Percentiles rank a stretch among this genome's conserved stretches.
Conservation (phyloP, 2,888 invertebrate genomes). For the Nomada hirtipes region DNA sequence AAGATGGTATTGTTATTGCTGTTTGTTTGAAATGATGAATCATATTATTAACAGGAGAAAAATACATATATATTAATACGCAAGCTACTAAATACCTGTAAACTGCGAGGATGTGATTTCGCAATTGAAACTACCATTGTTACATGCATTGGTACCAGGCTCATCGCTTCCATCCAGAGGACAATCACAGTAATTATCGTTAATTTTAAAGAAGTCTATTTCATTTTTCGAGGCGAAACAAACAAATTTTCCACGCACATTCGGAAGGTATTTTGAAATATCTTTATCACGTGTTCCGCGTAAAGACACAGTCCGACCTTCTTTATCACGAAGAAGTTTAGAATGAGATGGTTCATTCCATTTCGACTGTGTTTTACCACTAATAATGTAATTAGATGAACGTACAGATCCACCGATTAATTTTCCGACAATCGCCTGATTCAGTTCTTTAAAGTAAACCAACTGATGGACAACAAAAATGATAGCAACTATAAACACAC, state of each 20-base stretch:
- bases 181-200: constrained; percentile 96
- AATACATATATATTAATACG: constrained; percentile 5
- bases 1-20: constrained; percentile 88
- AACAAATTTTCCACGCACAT: constrained; percentile 83
- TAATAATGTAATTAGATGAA: constrained; percentile 41
- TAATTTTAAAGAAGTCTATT: constrained; percentile 87
- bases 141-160: constrained; percentile 95
- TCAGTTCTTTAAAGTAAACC: constrained; percentile 83
- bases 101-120: constrained; percentile 71
- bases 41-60: neutral
- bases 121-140: constrained; percentile 94
- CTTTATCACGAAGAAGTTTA: constrained; percentile 68
- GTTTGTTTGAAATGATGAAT: constrained; percentile 22
- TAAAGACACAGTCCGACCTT: constrained; percentile 70
- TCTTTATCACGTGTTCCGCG: constrained; percentile 84
- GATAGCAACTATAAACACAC: constrained; percentile 82
- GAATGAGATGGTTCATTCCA: constrained; percentile 70
- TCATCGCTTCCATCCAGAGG: constrained; percentile 90
- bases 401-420: constrained; percentile 56
- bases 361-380: constrained; percentile 56
- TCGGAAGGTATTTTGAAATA: constrained; percentile 84
- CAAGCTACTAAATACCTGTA: constrained; percentile 52
- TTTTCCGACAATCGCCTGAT: constrained; percentile 60
- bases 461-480: constrained; percentile 82
- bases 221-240: constrained; percentile 84